Conservation (phyloP, 92 coral and sea anemone genomes). For the Anthopleura xanthogrammica region DNA sequence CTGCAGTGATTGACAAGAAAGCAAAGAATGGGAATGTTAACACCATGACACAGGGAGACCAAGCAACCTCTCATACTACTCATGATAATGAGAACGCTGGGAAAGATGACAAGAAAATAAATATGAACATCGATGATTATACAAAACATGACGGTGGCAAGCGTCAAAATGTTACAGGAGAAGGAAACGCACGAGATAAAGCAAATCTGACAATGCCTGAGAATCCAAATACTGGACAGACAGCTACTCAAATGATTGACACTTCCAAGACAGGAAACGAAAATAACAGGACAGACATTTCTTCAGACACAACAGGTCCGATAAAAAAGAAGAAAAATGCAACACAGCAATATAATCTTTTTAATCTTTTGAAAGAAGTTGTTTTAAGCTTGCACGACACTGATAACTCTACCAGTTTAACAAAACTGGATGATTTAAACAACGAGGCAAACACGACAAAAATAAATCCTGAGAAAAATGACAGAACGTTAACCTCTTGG, state of each 20-base stretch:
- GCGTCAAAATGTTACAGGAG: conserved; percentile 17
- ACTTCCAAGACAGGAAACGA: not conserved
- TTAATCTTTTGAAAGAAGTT: conserved; percentile 19
- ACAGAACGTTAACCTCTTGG: conserved; percentile 58
- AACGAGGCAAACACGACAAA: not conserved
- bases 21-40: not conserved
- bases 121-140: not conserved
- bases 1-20: not conserved
- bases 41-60: not conserved
- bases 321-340: not conserved
- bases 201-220: not conserved
- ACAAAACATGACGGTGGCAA: conserved; percentile 1
- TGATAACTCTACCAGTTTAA: not conserved
- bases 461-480: not conserved
- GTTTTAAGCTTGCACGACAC: not conserved
- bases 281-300: not conserved
- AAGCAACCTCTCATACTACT: not conserved
- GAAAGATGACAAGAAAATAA: not conserved
- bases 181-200: not conserved
- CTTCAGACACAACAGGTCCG: not conserved
- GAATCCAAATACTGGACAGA: not conserved
- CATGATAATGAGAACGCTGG: not conserved
- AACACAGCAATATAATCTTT: not conserved
- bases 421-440: not conserved
- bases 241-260: not conserved